Percentiles rank a stretch among this genome's conserved stretches.
Evolutionary conservation across 2,113 vertebrate genomes (phyloP).

Genomic region (Corythoichthys intestinalis): DNA sequence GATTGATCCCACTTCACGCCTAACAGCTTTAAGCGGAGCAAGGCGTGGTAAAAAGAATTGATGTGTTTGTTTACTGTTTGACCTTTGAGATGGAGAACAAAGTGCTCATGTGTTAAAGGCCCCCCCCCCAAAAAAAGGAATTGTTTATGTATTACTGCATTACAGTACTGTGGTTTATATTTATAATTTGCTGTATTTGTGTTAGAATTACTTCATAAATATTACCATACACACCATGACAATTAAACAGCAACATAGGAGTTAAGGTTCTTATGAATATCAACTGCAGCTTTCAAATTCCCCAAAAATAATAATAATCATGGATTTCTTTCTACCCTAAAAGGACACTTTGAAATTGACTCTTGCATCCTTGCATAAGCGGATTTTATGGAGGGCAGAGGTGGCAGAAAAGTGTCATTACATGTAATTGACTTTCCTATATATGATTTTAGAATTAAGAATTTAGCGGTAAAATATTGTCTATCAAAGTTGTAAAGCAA

Average conservation of each 20-base stretch:
- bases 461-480: no score
- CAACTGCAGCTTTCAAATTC: neutral
- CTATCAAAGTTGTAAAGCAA: no score
- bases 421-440: no score
- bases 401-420: no score
- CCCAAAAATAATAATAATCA: neutral
- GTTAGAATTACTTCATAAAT: neutral
- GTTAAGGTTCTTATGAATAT: neutral
- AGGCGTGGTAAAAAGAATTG: neutral
- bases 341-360: neutral
- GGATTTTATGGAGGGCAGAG: no score
- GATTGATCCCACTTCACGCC: slow-evolving; percentile 1
- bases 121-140: neutral
- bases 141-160: neutral
- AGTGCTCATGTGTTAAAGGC: neutral
- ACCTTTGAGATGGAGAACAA: neutral
- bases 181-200: neutral
- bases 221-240: neutral
- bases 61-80: neutral
- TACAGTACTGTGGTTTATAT: neutral
- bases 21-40: neutral
- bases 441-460: no score
- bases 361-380: neutral
- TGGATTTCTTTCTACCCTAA: neutral
- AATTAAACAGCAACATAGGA: neutral